Evolutionary conservation across 2,888 invertebrate species (phyloP).

Genomic region (Megaustenia siamemsis): DNA sequence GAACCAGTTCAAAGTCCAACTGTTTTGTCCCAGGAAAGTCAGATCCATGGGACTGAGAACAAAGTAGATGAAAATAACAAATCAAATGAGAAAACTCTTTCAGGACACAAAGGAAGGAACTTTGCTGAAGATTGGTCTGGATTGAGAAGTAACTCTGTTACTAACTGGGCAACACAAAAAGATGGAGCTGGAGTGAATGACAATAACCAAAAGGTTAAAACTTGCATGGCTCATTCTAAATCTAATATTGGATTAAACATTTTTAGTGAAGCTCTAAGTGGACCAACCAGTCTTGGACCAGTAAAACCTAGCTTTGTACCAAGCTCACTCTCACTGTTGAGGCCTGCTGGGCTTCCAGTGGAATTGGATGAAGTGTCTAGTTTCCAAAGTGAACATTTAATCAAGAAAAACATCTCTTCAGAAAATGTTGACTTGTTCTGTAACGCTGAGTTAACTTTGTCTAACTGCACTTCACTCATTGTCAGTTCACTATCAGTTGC

Average conservation of each 20-base stretch:
- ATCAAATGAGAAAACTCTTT: neutral
- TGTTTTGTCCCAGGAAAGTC: neutral
- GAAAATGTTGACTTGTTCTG: neutral
- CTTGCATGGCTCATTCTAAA: neutral
- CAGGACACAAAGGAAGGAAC: too few species aligned
- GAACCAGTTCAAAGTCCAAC: neutral
- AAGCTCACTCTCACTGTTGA: conserved; percentile 17
- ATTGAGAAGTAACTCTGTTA: neutral
- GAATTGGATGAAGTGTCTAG: neutral
- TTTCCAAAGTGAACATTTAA: neutral
- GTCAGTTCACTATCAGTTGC: neutral
- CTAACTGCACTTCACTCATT: neutral
- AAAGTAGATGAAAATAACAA: too few species aligned
- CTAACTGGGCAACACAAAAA: neutral
- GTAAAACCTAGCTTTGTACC: neutral
- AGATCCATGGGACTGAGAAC: neutral
- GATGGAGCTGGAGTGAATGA: neutral
- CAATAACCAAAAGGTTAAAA: neutral
- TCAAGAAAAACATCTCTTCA: neutral
- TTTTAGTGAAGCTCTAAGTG: neutral
- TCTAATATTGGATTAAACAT: neutral
- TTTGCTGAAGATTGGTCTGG: neutral
- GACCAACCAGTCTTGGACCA: neutral
- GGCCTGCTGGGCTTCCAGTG: neutral
- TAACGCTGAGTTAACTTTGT: neutral